Base-by-base conservation (phyloP, 2,888 invertebrate species). In the Agriopis leucophaearia region DNA sequence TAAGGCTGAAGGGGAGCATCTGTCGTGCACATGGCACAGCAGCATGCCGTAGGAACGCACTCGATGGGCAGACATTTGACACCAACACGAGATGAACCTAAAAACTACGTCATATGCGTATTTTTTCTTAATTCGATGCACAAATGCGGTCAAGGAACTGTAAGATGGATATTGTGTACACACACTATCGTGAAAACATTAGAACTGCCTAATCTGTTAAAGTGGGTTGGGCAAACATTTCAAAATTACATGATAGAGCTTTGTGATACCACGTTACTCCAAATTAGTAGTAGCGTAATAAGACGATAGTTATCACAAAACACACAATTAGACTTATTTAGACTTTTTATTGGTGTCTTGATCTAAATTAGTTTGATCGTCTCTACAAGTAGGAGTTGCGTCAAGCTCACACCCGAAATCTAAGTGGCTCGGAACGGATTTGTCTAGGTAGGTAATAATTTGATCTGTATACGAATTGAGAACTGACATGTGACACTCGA, bases 1-100 rank as follows among this genome's bases (percentile, higher is more conserved):
- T 74, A 76, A 82, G 81, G 78, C 79, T 81, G 81, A 83, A 83
- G 81, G 78, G 83, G 78, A 86, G 86, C 93, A 94, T 92, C 89
- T 94, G 93, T 85, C 81, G 87, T 76, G 79, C 93, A 94, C 89
- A 94, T 94, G 93, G 90, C 85, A 77, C 82, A 78, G 78, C 79
- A 80, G 81, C 78, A 75, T 77, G 78, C 83, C 69, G 79, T 78
- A 85, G 83, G 84, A 88, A 80, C 85, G 77, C 81, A 86, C 85
- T 87, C 80, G 85, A 88, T 81, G 86, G 85, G 86, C 88, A 89
- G 85, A 83, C 82, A 90, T 85, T 80, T 81, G 85, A 91, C 88
- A 88, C 81, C 72, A 77, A 78, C 74, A 73, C 74, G 81, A 84
- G 83, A 84, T 85, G 80, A 81, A 81, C 82, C 75, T 75, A 74